Percentiles rank a stretch among this genome's conserved stretches.
phyloP scores from a whole-genome alignment of 2,888 invertebrate genomes.

The Horisme vitalbata region DNA sequence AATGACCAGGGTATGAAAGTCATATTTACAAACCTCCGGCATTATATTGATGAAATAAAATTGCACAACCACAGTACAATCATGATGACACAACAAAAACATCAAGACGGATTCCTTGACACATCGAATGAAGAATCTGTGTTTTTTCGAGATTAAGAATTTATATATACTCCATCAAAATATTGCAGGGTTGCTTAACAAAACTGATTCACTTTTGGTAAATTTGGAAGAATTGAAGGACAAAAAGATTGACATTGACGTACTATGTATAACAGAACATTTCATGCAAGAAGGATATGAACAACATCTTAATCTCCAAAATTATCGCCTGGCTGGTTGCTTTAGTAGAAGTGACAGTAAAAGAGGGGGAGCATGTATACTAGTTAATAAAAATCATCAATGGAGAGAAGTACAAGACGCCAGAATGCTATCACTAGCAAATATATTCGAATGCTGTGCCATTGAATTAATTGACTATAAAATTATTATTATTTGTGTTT shows the following conservation, averaged over 20 bases:
- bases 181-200: conserved; percentile 2
- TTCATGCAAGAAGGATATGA: neutral
- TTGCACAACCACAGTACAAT: too few relatives aligned
- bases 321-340: conserved; percentile 6
- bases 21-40: neutral
- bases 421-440: neutral
- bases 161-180: conserved; percentile 5
- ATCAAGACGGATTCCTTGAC: too few relatives aligned
- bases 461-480: too few relatives aligned
- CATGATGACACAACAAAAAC: too few relatives aligned
- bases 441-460: conserved; percentile 13
- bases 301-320: neutral
- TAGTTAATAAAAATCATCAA: neutral
- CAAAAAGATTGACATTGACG: neutral
- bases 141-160: conserved; percentile 5
- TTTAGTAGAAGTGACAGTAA: conserved; percentile 9
- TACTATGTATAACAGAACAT: conserved; percentile 3
- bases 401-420: conserved; percentile 1
- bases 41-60: too few relatives aligned
- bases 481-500: conserved; percentile 12
- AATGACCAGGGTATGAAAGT: neutral
- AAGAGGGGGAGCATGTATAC: conserved; percentile 12
- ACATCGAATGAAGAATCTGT: neutral
- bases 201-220: neutral
- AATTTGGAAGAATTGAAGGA: neutral